Conservation (phyloP, 2,888 invertebrate genomes). For the Chrysopilus asiliformis region DNA sequence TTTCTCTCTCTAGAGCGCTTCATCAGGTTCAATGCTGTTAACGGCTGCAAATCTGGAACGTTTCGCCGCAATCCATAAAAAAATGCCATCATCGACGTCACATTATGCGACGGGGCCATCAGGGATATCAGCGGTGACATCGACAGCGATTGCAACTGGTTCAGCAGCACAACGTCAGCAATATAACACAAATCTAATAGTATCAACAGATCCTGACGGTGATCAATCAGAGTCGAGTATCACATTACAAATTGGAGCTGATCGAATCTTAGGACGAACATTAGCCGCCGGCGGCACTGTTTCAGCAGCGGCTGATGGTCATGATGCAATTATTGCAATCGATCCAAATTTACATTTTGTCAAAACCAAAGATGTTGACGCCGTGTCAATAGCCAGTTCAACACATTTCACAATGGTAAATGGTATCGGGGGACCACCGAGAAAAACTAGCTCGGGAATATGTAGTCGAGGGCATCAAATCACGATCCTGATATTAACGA, state of each 20-base stretch:
- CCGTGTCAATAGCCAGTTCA: constrained; percentile 66
- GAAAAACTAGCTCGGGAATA: constrained; percentile 52
- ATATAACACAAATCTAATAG: constrained; percentile 10
- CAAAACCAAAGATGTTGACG: constrained; percentile 45
- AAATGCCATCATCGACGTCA: constrained; percentile 18
- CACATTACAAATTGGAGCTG: background rate
- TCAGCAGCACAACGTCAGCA: too few relatives aligned
- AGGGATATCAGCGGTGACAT: constrained; percentile 9
- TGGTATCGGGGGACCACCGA: constrained; percentile 49
- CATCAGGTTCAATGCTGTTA: constrained; percentile 64
- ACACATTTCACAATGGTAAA: constrained; percentile 80
- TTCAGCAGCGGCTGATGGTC: background rate
- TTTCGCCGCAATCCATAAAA: constrained; percentile 43
- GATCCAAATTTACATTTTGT: constrained; percentile 32
- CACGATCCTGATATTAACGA: constrained; percentile 66
- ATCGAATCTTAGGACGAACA: background rate
- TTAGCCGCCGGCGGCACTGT: background rate
- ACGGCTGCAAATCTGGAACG: constrained; percentile 59
- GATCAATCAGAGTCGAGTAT: background rate
- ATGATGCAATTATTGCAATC: constrained; percentile 27
- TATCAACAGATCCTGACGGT: constrained; percentile 1
- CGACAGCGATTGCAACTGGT: constrained; percentile 22
- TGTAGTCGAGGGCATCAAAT: constrained; percentile 65
- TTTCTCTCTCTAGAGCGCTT: constrained; percentile 48
- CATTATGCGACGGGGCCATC: constrained; percentile 15